Conservation (phyloP, 2,888 invertebrate species). For the Cylloceria caligata region DNA sequence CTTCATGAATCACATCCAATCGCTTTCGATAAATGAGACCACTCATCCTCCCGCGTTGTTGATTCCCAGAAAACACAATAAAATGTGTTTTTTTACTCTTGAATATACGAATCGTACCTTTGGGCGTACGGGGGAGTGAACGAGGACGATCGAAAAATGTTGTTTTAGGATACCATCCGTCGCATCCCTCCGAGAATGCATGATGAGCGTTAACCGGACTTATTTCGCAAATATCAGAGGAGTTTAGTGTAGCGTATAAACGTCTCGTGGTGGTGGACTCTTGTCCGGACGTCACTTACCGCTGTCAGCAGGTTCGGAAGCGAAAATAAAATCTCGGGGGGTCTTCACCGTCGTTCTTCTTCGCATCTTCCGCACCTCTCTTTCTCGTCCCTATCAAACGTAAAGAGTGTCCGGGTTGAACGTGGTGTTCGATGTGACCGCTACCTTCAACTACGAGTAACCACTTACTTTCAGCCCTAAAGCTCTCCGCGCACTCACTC, state of each 20-base stretch:
- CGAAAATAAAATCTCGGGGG: slow-evolving; percentile 67
- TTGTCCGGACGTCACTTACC: slow-evolving; percentile 70
- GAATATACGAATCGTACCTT: slow-evolving; percentile 6
- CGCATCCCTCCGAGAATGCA: slow-evolving; percentile 17
- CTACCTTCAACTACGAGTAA: slow-evolving; percentile 67
- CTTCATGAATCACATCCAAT: slow-evolving; percentile 54
- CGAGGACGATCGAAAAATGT: slow-evolving; percentile 53
- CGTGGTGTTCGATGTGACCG: slow-evolving; percentile 66
- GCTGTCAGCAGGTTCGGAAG: slow-evolving; percentile 66
- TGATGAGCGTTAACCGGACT: slow-evolving; percentile 64
- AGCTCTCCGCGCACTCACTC: slow-evolving; percentile 57
- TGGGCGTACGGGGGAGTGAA: background rate
- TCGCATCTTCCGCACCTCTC: slow-evolving; percentile 32
- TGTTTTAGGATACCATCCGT: slow-evolving; percentile 58
- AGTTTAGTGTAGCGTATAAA: slow-evolving; percentile 31
- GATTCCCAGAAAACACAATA: slow-evolving; percentile 6
- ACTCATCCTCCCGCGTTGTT: slow-evolving; percentile 14
- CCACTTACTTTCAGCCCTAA: slow-evolving; percentile 64
- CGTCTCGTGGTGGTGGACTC: slow-evolving; percentile 19
- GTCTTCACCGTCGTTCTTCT: slow-evolving; percentile 42
- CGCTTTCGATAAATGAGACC: slow-evolving; percentile 53
- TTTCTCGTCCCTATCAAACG: slow-evolving; percentile 41
- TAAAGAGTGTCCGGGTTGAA: slow-evolving; percentile 30
- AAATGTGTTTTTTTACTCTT: slow-evolving; percentile 42
- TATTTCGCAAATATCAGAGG: slow-evolving; percentile 66